A percentile compares a stretch with the other conserved stretches of the same genome.
Conservation (phyloP, 2,113 vertebrate genomes). For the Asarcornis scutulata region DNA sequence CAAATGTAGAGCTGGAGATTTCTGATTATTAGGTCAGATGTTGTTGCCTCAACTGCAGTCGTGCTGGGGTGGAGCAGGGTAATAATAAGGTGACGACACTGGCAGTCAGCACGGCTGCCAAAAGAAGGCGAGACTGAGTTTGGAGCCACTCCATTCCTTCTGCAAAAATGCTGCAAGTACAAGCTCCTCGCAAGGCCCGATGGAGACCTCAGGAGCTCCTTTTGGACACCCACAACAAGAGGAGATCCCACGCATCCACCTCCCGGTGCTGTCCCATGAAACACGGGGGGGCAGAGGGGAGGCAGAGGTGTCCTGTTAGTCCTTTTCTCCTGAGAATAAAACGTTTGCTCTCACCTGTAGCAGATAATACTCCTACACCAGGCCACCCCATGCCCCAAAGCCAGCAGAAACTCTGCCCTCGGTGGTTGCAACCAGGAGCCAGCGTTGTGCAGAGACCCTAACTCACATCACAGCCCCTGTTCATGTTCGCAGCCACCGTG, state of each 20-base stretch:
- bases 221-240: rapidly evolving
- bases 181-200: neutral
- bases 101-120: neutral
- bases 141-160: neutral
- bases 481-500: neutral
- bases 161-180: neutral
- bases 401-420: neutral
- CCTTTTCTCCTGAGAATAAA: neutral
- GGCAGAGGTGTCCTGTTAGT: neutral
- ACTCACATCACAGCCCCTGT: neutral
- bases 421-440: neutral
- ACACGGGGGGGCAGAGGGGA: neutral
- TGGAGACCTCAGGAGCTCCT: neutral
- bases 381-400: no score
- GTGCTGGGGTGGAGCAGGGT: neutral
- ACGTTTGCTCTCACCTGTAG: neutral
- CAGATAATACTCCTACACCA: neutral
- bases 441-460: neutral
- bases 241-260: rapidly evolving
- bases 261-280: neutral
- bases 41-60: neutral
- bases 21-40: neutral
- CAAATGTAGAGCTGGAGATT: neutral
- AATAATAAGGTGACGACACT: neutral
- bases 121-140: neutral